These are phyloP conservation scores for Drosophila jambulina DNA, from an alignment of 1,140 invertebrate species.

Conservation along the genomic window DNA sequence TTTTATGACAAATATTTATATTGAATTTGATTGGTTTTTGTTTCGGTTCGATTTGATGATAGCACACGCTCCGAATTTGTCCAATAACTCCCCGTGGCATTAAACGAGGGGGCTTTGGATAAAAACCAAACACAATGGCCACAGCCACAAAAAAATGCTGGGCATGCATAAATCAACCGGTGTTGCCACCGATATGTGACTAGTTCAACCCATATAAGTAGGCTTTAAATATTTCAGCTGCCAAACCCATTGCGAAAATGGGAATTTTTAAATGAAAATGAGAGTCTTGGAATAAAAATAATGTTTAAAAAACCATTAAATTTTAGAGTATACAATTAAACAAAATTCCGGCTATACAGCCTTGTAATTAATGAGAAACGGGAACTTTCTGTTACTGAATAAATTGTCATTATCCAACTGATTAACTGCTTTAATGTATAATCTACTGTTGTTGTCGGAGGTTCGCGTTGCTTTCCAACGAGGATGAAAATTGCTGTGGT, in stretches of 20 bases:
- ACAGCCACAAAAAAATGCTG: not conserved
- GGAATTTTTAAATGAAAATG: not conserved
- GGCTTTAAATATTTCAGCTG: not conserved
- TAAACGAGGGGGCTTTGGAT: not conserved
- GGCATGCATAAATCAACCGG: not conserved
- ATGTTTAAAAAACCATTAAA: not conserved
- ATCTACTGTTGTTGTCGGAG: not conserved
- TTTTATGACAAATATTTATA: slow-evolving; percentile 51
- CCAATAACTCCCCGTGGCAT: slow-evolving; percentile 1
- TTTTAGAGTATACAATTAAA: not conserved
- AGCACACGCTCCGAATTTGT: slow-evolving; percentile 42
- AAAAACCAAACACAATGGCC: not conserved
- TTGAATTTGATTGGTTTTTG: slow-evolving; percentile 63
- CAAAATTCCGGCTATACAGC: not conserved
- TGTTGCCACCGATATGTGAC: not conserved
- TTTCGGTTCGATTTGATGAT: slow-evolving; percentile 55
- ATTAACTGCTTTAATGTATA: not conserved
- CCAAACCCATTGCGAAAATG: not conserved
- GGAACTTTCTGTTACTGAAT: not conserved
- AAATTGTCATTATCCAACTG: too few relatives aligned
- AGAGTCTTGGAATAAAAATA: not conserved
- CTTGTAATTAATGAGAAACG: not conserved
- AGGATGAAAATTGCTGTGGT: not conserved
- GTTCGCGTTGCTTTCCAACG: too few relatives aligned
- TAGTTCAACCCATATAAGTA: not conserved